Base-by-base conservation (phyloP, 64 coral and sea anemone genomes). In the Stichodactyla mertensii region DNA sequence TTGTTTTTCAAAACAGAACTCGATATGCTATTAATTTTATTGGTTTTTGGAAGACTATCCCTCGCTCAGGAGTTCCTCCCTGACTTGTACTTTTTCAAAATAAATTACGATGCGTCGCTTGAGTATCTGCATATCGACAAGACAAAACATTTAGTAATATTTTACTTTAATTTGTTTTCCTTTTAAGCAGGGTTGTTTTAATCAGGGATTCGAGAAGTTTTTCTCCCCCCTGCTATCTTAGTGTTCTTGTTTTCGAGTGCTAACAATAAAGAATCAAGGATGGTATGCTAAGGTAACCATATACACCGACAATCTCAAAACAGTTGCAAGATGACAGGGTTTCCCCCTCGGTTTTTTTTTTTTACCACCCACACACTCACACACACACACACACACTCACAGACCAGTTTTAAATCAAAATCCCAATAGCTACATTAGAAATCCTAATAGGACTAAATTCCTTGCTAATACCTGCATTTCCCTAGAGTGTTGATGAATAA, bases 11-110 rank as follows among this genome's bases (percentile, higher is more conserved):
- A 28, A 74, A 74, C 22, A 74, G 36, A 27, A 28, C 69, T 74
- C 69, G 36, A 74, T 74, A 74, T 74, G 22, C 26, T 74, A 74
- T 74, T 74, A 74, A 74, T 74, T 74, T 74, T 74, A 74, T 74
- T 74, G 69, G 69, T 74, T 74, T 74, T 74, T 66, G 2, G 69
- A 74, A 74, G 69, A 31, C 69, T 74, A 74, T 74, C 69, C 22
- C 9, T 28, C 12, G 6, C 69, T 74, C 12, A 74, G 69, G 69
- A 74, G 69, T 74, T 74, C 69, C 24, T 74, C n/a, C 12, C 23
- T 31, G 8, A 23, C 62, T 74, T 31, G 27, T 9, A 2, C 24
- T 31, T 31, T 31, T 74, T 74, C 12, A 31, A 74, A 6, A 28
- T 23, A 74, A 74, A 74, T 74, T 31, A 74, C 56, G 36, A 58